Evolutionary conservation across 2,797 vertebrate genomes (phyloP).

Genomic region (Chiloscyllium punctatum): DNA sequence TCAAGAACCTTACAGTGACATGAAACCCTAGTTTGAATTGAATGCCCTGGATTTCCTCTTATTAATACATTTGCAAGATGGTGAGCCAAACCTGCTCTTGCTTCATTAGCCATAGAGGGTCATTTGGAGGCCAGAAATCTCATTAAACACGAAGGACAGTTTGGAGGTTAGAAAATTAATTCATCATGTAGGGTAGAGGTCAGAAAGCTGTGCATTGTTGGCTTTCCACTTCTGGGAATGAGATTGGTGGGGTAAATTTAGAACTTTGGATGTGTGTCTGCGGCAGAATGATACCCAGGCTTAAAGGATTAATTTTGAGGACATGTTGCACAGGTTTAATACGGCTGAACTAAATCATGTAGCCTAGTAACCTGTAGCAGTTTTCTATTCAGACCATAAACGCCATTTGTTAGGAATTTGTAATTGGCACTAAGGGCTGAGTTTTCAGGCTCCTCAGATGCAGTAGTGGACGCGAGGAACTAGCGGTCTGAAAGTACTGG

Average conservation of each 20-base stretch:
- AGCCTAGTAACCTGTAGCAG: neutral
- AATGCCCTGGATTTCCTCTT: neutral
- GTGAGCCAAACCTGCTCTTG: neutral
- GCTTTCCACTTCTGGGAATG: neutral
- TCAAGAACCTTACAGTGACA: neutral
- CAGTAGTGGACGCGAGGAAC: neutral
- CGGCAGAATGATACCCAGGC: neutral
- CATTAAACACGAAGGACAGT: neutral
- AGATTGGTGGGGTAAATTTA: neutral
- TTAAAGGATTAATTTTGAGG: constrained; percentile 2
- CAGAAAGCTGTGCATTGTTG: neutral
- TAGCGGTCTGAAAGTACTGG: neutral
- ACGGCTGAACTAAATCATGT: neutral
- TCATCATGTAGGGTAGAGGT: neutral
- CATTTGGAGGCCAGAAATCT: neutral
- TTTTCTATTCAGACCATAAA: neutral
- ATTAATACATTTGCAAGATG: neutral
- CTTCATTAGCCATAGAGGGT: neutral
- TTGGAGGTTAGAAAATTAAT: neutral
- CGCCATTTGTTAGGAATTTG: neutral
- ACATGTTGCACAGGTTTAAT: neutral
- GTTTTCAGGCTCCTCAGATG: neutral
- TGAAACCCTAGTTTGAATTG: neutral
- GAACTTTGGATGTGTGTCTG: neutral
- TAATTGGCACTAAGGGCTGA: neutral